Conservation (phyloP, 2,888 invertebrate genomes). For the Ophion ellenae region DNA sequence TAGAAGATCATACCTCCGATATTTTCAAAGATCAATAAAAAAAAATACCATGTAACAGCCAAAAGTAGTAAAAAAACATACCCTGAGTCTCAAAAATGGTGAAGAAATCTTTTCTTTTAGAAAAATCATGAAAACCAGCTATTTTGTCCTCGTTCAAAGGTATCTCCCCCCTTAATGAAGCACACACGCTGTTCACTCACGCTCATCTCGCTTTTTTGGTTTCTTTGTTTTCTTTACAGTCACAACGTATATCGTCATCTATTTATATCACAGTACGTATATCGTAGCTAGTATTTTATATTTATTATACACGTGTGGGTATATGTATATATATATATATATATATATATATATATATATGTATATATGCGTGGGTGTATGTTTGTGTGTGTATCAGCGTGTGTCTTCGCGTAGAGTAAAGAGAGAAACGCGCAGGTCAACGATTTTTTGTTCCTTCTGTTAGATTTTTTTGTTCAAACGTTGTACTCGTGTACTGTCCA, state of each 20-base stretch:
- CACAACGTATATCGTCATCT: constrained; percentile 50
- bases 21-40: too few species aligned
- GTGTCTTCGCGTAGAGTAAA: constrained; percentile 34
- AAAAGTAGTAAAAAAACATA: too few species aligned
- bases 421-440: constrained; percentile 51
- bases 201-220: constrained; percentile 4
- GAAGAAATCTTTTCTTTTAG: too few species aligned
- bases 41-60: too few species aligned
- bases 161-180: neutral
- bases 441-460: constrained; percentile 21
- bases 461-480: neutral
- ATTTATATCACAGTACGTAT: constrained; percentile 67
- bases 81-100: too few species aligned
- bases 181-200: constrained; percentile 20
- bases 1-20: too few species aligned
- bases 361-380: constrained; percentile 47
- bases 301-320: constrained; percentile 54
- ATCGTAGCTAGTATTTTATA: constrained; percentile 54
- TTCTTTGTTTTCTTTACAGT: constrained; percentile 31
- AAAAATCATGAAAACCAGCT: too few species aligned
- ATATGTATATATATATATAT: constrained; percentile 41
- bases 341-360: constrained; percentile 12
- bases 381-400: constrained; percentile 12
- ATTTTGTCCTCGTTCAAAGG: too few species aligned
- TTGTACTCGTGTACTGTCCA: too few species aligned